Conservation (phyloP, 2,888 invertebrate genomes). For the Harpalus rubripes region DNA sequence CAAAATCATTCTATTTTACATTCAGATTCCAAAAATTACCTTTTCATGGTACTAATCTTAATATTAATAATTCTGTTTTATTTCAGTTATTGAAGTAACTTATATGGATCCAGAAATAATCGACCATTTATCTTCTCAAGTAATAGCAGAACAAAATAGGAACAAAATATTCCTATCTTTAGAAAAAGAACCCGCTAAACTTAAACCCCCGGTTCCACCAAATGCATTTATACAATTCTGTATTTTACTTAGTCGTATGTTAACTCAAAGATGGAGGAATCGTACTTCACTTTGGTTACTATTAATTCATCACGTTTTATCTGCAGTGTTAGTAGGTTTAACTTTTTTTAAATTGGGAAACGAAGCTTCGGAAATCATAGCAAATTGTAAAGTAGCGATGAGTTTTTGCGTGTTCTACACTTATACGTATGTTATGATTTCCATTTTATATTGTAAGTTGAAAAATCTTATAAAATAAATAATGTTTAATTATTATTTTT, state of each 20-base stretch:
- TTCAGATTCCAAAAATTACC: no score
- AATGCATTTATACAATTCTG: slow-evolving; percentile 80
- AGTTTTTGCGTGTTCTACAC: slow-evolving; percentile 82
- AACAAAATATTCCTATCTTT: slow-evolving; percentile 9
- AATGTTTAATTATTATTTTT: slow-evolving; percentile 53
- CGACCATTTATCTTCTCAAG: slow-evolving; percentile 72
- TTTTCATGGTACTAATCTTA: slow-evolving; percentile 34
- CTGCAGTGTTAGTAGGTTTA: slow-evolving; percentile 80
- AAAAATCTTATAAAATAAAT: neutral
- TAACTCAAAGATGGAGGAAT: slow-evolving; percentile 80
- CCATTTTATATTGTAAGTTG: slow-evolving; percentile 81
- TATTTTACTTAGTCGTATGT: slow-evolving; percentile 80
- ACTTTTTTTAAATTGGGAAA: slow-evolving; percentile 81
- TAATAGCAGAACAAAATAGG: slow-evolving; percentile 75
- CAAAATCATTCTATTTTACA: no score
- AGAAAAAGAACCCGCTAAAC: slow-evolving; percentile 61
- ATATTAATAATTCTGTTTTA: neutral
- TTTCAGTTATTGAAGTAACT: slow-evolving; percentile 77
- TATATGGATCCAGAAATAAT: slow-evolving; percentile 73
- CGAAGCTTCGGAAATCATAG: slow-evolving; percentile 79
- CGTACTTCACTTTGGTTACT: slow-evolving; percentile 79
- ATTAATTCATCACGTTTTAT: slow-evolving; percentile 79
- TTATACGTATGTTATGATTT: slow-evolving; percentile 83
- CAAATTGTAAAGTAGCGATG: slow-evolving; percentile 82
- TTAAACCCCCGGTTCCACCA: slow-evolving; percentile 77